Evolutionary conservation across 2,113 vertebrate species (phyloP).

Genomic region (Siniperca knerii): DNA sequence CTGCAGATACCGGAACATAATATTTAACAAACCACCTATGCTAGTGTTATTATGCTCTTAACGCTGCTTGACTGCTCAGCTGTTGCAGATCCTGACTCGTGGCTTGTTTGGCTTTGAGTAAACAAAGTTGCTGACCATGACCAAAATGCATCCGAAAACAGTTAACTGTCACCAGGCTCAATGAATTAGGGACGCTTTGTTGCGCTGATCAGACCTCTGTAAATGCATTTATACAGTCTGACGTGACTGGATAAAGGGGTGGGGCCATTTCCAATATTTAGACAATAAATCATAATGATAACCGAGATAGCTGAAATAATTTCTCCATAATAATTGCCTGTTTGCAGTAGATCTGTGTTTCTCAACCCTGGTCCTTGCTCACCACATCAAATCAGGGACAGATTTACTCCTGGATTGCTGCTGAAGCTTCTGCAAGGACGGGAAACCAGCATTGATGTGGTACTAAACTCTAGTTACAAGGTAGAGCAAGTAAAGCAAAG

Average conservation of each 20-base stretch:
- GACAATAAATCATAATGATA: constrained; percentile 4
- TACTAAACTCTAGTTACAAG: background rate
- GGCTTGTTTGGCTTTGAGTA: constrained; percentile 49
- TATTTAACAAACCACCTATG: background rate
- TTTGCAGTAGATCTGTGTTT: background rate
- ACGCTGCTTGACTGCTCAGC: background rate
- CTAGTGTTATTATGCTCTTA: background rate
- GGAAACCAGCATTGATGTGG: background rate
- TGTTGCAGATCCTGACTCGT: constrained; percentile 40
- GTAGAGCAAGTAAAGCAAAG: background rate
- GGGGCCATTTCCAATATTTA: constrained; percentile 15
- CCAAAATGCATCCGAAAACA: constrained; percentile 23
- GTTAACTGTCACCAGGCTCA: background rate
- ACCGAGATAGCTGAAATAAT: background rate
- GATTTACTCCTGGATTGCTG: background rate
- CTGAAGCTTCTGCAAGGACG: background rate
- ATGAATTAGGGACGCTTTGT: background rate
- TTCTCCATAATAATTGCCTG: background rate
- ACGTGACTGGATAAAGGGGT: constrained; percentile 36
- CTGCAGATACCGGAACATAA: too few relatives aligned
- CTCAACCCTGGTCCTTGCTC: background rate
- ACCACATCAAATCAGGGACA: background rate
- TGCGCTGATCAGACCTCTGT: background rate
- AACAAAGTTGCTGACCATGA: constrained; percentile 72
- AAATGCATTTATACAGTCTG: constrained; percentile 20